phyloP scores from a whole-genome alignment of 2,888 invertebrate genomes.

The Nephrocerus scutellatus region DNA sequence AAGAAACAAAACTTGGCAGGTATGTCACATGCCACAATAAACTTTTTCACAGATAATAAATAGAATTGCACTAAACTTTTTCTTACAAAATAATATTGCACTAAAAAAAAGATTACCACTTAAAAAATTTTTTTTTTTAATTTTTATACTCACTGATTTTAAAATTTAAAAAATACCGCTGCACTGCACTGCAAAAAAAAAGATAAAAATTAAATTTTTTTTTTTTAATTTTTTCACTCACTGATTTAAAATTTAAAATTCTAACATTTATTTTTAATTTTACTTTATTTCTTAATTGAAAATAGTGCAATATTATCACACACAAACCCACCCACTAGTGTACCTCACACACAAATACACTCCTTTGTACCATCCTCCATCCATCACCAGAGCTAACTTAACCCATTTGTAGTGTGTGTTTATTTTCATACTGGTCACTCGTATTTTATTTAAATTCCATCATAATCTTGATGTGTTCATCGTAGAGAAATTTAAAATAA shows the following conservation, averaged over 20 bases:
- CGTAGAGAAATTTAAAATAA: slow-evolving; percentile 13
- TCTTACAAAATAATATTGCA: slow-evolving; percentile 38
- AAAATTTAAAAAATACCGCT: not conserved
- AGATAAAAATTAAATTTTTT: slow-evolving; percentile 15
- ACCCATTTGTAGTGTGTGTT: not conserved
- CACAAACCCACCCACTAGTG: not conserved
- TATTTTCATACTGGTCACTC: slow-evolving; percentile 1
- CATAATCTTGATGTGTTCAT: too few relatives aligned
- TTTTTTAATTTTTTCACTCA: slow-evolving; percentile 20
- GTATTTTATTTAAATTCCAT: slow-evolving; percentile 5
- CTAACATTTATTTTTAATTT: not conserved
- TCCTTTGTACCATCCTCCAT: not conserved
- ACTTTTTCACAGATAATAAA: slow-evolving; percentile 1
- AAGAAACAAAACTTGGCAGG: slow-evolving; percentile 80
- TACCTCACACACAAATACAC: not conserved
- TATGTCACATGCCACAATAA: slow-evolving; percentile 45
- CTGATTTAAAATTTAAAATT: not conserved
- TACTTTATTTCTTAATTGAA: slow-evolving; percentile 3
- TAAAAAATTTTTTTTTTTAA: slow-evolving; percentile 20
- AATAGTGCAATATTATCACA: slow-evolving; percentile 22
- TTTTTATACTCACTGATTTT: slow-evolving; percentile 13
- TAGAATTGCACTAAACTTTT: slow-evolving; percentile 16
- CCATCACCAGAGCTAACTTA: not conserved
- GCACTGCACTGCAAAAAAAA: slow-evolving; percentile 23
- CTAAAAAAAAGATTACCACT: slow-evolving; percentile 28